These are phyloP conservation scores for Oxytorus armatus DNA, from an alignment of 2,888 invertebrate genomes.

Conservation along the genomic window DNA sequence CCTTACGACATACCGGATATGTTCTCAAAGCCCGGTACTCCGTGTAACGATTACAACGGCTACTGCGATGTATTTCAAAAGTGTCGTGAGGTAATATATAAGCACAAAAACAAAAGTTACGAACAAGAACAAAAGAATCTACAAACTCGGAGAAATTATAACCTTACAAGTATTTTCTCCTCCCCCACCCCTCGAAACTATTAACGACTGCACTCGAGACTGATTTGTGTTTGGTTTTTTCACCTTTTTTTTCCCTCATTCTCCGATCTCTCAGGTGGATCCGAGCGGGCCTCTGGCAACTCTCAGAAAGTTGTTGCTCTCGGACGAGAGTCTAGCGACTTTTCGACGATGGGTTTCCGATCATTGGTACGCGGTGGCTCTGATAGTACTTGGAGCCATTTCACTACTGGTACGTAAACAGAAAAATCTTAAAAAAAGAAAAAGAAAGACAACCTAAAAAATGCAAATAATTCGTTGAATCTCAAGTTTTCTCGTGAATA, in stretches of 20 bases:
- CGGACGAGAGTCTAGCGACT: slow-evolving; percentile 95
- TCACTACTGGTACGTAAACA: slow-evolving; percentile 91
- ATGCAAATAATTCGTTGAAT: background rate
- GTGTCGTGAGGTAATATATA: slow-evolving; percentile 89
- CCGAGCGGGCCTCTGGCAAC: slow-evolving; percentile 97
- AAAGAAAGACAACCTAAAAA: background rate
- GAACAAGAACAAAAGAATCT: background rate
- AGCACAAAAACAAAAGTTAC: background rate
- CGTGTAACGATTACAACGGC: slow-evolving; percentile 97
- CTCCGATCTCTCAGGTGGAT: slow-evolving; percentile 88
- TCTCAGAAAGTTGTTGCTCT: slow-evolving; percentile 92
- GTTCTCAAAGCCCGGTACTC: slow-evolving; percentile 97
- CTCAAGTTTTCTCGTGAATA: background rate
- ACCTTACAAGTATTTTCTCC: background rate
- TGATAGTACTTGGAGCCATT: slow-evolving; percentile 90
- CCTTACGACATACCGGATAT: slow-evolving; percentile 97
- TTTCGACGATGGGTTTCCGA: slow-evolving; percentile 94
- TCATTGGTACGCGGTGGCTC: slow-evolving; percentile 96
- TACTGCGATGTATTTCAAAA: slow-evolving; percentile 90
- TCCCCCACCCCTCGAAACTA: background rate
- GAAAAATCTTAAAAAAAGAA: slow-evolving; percentile 1
- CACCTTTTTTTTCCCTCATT: background rate
- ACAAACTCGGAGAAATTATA: background rate
- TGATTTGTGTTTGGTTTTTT: background rate
- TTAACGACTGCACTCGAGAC: background rate